These are phyloP conservation scores for Drepana arcuata DNA, from an alignment of 1,140 invertebrate genomes.

Conservation along the genomic window DNA sequence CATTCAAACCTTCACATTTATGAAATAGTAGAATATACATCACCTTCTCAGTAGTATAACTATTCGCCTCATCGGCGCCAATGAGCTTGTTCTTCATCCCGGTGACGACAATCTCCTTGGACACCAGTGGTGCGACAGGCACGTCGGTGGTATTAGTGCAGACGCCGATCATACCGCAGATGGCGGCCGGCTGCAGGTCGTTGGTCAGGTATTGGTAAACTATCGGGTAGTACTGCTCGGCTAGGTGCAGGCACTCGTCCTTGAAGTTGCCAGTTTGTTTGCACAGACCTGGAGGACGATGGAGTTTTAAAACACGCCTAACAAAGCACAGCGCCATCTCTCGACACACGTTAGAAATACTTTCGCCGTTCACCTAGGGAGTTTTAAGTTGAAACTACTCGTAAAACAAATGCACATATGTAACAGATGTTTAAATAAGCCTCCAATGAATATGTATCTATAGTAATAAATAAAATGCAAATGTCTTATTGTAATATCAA, in stretches of 20 bases:
- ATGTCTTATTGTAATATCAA: too few species aligned
- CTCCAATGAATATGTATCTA: too few species aligned
- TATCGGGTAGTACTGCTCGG: conserved; percentile 82
- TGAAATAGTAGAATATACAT: too few species aligned
- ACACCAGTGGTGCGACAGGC: conserved; percentile 73
- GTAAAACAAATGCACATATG: too few species aligned
- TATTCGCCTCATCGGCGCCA: conserved; percentile 48
- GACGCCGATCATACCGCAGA: conserved; percentile 81
- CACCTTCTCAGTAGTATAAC: conserved; percentile 33
- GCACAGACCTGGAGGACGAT: conserved; percentile 80
- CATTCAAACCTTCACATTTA: too few species aligned
- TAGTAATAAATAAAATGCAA: too few species aligned
- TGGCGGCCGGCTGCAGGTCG: conserved; percentile 77
- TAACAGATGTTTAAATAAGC: too few species aligned
- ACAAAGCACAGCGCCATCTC: too few species aligned
- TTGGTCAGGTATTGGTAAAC: conserved; percentile 82
- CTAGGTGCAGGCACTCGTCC: conserved; percentile 78
- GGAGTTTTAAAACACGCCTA: too few species aligned
- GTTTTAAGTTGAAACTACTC: too few species aligned
- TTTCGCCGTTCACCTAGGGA: too few species aligned
- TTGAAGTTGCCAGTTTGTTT: conserved; percentile 82
- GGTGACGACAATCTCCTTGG: conserved; percentile 55
- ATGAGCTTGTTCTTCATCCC: conserved; percentile 24
- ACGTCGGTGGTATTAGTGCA: conserved; percentile 71
- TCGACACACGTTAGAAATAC: too few species aligned